phyloP scores from a whole-genome alignment of 2,888 invertebrate species.

The Venusia cambrica region DNA sequence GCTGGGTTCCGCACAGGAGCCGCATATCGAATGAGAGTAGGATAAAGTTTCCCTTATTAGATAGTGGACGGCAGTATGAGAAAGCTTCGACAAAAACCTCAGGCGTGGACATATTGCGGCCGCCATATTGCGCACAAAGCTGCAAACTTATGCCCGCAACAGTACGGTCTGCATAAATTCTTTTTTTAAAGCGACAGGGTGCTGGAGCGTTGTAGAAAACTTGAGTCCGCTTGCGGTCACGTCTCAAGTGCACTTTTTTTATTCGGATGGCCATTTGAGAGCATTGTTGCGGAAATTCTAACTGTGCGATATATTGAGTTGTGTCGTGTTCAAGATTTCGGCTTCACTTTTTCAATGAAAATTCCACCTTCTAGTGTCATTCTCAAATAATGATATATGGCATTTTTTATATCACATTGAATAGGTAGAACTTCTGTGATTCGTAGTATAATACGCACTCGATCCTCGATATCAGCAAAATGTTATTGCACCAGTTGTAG shows the following conservation, averaged over 20 bases:
- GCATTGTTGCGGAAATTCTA: constrained; percentile 17
- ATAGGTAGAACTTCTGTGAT: constrained; percentile 26
- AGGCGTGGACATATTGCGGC: constrained; percentile 68
- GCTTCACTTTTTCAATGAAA: background rate
- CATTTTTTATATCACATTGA: constrained; percentile 20
- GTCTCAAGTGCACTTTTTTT: constrained; percentile 49
- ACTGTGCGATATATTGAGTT: constrained; percentile 12
- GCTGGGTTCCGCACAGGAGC: constrained; percentile 57
- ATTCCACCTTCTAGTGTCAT: too few relatives aligned
- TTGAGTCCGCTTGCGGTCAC: constrained; percentile 40
- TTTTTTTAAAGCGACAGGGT: constrained; percentile 42
- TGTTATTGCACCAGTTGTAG: constrained; percentile 32
- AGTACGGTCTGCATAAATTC: constrained; percentile 59
- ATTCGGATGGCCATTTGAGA: constrained; percentile 36
- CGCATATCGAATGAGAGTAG: constrained; percentile 72
- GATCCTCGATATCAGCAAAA: constrained; percentile 31
- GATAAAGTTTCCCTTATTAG: constrained; percentile 75
- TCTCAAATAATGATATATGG: too few relatives aligned
- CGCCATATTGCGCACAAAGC: constrained; percentile 56
- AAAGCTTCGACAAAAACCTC: constrained; percentile 68
- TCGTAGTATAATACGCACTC: constrained; percentile 8
- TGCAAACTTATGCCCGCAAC: constrained; percentile 70
- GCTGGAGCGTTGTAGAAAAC: constrained; percentile 38
- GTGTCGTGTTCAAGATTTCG: constrained; percentile 4
- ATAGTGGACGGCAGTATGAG: constrained; percentile 74